Conservation (phyloP, 2,797 vertebrate species). For the Meriones psammophilus region DNA sequence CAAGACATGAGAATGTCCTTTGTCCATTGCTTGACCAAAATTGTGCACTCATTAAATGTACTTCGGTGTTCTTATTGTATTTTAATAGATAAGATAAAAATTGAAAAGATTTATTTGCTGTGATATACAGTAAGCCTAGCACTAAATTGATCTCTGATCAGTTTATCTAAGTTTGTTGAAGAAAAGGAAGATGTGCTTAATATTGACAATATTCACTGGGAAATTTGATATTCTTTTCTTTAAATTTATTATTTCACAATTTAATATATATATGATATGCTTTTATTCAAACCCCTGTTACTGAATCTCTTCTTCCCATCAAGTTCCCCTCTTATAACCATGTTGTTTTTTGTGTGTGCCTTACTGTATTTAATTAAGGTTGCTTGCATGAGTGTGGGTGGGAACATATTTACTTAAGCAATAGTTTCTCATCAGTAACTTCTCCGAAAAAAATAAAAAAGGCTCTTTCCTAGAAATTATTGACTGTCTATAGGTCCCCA, state of each 20-base stretch:
- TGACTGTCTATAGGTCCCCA: background rate
- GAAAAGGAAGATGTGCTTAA: background rate
- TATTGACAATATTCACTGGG: background rate
- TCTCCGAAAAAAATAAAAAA: background rate
- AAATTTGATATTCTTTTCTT: background rate
- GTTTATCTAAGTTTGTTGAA: background rate
- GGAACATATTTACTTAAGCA: background rate
- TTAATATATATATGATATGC: background rate
- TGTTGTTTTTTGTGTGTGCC: background rate
- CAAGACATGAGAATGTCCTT: background rate
- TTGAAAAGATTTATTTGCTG: constrained; percentile 45
- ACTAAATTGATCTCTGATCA: background rate
- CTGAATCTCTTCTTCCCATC: background rate
- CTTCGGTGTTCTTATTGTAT: constrained; percentile 44
- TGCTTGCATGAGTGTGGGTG: background rate
- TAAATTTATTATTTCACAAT: background rate
- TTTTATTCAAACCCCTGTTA: background rate
- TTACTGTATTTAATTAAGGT: background rate
- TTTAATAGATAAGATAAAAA: constrained; percentile 12
- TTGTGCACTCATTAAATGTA: background rate
- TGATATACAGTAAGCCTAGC: background rate
- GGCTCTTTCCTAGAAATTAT: background rate
- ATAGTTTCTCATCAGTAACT: background rate
- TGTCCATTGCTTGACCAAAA: background rate
- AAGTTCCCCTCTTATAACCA: background rate